Evolutionary conservation across 1,140 invertebrate genomes (phyloP).

Genomic region (Lucilia sericata): DNA sequence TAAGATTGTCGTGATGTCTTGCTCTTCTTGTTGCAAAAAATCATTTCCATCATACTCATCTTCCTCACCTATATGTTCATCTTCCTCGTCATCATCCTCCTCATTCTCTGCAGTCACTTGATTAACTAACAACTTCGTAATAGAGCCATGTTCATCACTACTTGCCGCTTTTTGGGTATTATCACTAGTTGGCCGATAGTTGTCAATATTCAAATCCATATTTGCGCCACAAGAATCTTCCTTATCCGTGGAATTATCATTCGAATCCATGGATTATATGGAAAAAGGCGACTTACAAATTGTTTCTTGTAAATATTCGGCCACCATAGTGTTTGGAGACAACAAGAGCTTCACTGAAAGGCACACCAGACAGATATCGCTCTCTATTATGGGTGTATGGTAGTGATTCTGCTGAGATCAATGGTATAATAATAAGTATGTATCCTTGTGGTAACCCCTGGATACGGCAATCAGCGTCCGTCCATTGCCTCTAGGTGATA

Average conservation of each 20-base stretch:
- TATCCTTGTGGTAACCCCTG: too few relatives aligned
- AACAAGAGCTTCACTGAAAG: too few relatives aligned
- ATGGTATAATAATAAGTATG: too few relatives aligned
- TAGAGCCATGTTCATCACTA: not conserved
- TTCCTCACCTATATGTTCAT: not conserved
- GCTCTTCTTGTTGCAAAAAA: not conserved
- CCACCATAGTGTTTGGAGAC: too few relatives aligned
- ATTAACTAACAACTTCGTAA: not conserved
- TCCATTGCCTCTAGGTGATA: too few relatives aligned
- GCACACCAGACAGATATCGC: too few relatives aligned
- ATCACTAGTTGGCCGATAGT: not conserved
- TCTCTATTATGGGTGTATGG: too few relatives aligned
- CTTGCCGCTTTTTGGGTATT: not conserved
- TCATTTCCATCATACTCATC: not conserved
- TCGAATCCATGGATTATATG: not conserved
- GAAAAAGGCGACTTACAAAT: too few relatives aligned
- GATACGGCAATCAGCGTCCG: too few relatives aligned
- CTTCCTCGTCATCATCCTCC: not conserved
- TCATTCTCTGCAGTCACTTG: conserved; percentile 32
- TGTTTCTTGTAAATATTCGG: too few relatives aligned
- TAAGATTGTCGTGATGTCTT: not conserved
- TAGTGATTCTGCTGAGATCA: too few relatives aligned
- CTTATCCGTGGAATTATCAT: conserved; percentile 17
- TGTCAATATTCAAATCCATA: not conserved
- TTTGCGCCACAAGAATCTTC: not conserved